Evolutionary conservation across 53 echinoderm and acorn worm genomes (phyloP), one percentile per base, ranked within the genome.

Genomic region (Henricia sp.): DNA sequence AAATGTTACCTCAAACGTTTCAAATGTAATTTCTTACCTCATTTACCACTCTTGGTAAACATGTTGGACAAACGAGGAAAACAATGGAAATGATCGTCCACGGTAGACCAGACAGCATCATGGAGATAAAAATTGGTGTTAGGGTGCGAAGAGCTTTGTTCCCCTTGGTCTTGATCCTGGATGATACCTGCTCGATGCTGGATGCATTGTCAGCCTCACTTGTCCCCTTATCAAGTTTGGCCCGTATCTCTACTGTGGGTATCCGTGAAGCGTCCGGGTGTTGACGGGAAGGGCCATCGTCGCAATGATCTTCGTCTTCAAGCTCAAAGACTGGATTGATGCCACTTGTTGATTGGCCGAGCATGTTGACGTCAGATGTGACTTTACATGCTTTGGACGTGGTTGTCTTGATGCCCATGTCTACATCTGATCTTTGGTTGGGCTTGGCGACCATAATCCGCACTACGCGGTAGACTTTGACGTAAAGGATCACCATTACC

Each of bases 21-120:
- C n/a, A n/a, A n/a, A n/a, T n/a, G n/a, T n/a, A n/a, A n/a, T n/a
- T n/a, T n/a, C n/a, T n/a, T n/a, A n/a, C n/a, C n/a, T n/a, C n/a
- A n/a, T n/a, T n/a, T n/a, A n/a, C n/a, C n/a, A n/a, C n/a, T n/a
- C n/a, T n/a, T n/a, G n/a, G n/a, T n/a, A n/a, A n/a, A n/a, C n/a
- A n/a, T n/a, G n/a, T n/a, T n/a, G n/a, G n/a, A 44, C 64, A 78
- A 32, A 42, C 25, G 30, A 40, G 43, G 12, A 78, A 13, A 11
- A 78, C 63, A 27, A 78, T 37, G 24, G 62, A 40, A 17, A 35
- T 56, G 6, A 77, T 58, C 1, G 56, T 40, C 59, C 62, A 78
- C 11, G 80, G 80, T 5, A 62, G 39, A 28, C 80, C 40, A 40
- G 41, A 78, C 4, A 78, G 27, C 43, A 78, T 40, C 58, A 78